Evolutionary conservation across 2,797 vertebrate species (phyloP).

Genomic region (Cottoperca gobio): DNA sequence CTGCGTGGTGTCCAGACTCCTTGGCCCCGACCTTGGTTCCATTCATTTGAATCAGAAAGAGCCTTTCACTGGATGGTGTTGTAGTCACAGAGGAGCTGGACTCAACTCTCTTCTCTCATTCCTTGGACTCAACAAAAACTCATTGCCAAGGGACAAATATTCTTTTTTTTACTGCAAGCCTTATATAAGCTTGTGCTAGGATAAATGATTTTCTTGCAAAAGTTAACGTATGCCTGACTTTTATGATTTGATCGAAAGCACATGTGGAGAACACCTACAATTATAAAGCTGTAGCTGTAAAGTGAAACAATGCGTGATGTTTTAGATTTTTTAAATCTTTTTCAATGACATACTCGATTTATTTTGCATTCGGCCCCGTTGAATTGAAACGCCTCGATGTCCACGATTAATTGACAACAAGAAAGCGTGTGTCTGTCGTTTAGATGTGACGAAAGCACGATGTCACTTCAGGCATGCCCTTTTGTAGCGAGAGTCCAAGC

Average conservation of each 20-base stretch:
- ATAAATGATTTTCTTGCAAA: slow-evolving; percentile 66
- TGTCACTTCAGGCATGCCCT: slow-evolving; percentile 49
- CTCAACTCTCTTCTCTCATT: slow-evolving; percentile 46
- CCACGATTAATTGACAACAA: slow-evolving; percentile 11
- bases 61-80: slow-evolving; percentile 57
- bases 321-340: slow-evolving; percentile 21
- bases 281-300: slow-evolving; percentile 38
- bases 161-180: slow-evolving; percentile 60
- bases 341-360: slow-evolving; percentile 19
- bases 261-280: slow-evolving; percentile 60
- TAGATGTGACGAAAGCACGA: slow-evolving; percentile 36
- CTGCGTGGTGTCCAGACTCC: slow-evolving; percentile 54
- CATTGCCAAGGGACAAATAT: slow-evolving; percentile 69
- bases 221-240: slow-evolving; percentile 51
- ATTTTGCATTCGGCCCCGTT: slow-evolving; percentile 24
- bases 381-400: slow-evolving; percentile 29
- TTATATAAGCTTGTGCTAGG: slow-evolving; percentile 61
- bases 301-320: slow-evolving; percentile 43
- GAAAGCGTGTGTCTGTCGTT: slow-evolving; percentile 18
- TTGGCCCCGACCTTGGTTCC: slow-evolving; percentile 51
- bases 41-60: slow-evolving; percentile 65
- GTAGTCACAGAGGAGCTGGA: slow-evolving; percentile 58
- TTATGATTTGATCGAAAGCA: slow-evolving; percentile 71
- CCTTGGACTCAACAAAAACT: slow-evolving; percentile 55
- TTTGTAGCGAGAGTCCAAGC: slow-evolving; percentile 44